Evolutionary conservation across 2,113 vertebrate genomes (phyloP).

Genomic region (Pithys albifrons): DNA sequence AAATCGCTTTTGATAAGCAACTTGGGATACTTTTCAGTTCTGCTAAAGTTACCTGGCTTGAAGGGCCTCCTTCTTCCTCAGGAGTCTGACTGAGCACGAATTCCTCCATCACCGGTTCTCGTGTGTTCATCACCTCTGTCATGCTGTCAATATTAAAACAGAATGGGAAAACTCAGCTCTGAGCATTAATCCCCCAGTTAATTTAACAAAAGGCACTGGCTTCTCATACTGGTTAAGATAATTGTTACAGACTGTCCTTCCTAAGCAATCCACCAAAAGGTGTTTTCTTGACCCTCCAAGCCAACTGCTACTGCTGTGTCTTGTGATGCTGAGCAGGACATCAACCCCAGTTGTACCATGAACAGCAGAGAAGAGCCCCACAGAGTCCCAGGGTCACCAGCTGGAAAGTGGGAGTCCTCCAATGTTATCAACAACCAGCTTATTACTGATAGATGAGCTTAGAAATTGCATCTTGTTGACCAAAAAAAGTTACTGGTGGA

Average conservation of each 20-base stretch:
- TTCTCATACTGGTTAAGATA: neutral
- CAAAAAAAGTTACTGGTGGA: neutral
- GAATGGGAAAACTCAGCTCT: neutral
- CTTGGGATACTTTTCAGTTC: neutral
- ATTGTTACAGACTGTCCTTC: neutral
- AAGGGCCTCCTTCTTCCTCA: slow-evolving; percentile 78
- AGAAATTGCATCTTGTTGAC: neutral
- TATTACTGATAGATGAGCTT: neutral
- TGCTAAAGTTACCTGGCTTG: slow-evolving; percentile 74
- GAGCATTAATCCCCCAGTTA: neutral
- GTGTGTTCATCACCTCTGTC: slow-evolving; percentile 88
- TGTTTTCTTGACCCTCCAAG: neutral
- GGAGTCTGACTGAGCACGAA: slow-evolving; percentile 74
- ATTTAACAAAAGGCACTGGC: neutral
- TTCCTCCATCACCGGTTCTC: slow-evolving; percentile 84
- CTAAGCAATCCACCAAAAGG: neutral
- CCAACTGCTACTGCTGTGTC: neutral
- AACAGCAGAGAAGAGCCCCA: neutral
- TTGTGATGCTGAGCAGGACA: neutral
- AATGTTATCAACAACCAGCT: neutral
- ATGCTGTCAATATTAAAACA: slow-evolving; percentile 74
- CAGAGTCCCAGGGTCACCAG: neutral
- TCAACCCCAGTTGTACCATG: accelerated
- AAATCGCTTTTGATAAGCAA: neutral
- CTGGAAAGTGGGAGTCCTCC: neutral